Conservation (phyloP, 2,113 vertebrate genomes). For the Dicerorhinus sumatrensis region DNA sequence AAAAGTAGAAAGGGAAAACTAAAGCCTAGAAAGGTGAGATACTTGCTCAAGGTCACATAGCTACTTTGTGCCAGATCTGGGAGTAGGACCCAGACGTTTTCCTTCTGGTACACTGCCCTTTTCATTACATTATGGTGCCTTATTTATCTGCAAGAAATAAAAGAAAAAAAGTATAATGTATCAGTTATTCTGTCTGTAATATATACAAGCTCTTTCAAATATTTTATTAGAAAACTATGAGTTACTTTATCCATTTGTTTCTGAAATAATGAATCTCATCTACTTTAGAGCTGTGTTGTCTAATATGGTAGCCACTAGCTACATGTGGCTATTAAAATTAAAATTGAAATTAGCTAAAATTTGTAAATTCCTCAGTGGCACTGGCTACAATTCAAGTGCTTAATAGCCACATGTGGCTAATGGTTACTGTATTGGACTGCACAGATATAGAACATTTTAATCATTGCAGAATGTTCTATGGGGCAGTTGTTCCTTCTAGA, state of each 20-base stretch:
- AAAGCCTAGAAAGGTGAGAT: background rate
- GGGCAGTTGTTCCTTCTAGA: background rate
- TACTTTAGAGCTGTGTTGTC: background rate
- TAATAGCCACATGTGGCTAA: background rate
- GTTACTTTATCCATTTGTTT: background rate
- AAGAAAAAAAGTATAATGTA: background rate
- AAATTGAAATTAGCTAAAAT: conserved; percentile 13
- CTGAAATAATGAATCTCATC: background rate
- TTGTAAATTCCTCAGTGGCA: background rate
- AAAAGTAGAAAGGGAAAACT: background rate
- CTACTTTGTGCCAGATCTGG: background rate
- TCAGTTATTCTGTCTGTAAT: background rate
- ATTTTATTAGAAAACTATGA: background rate
- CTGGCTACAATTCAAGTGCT: background rate
- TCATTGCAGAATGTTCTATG: background rate
- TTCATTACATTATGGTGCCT: background rate
- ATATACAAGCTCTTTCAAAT: background rate
- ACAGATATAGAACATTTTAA: background rate
- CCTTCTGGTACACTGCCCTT: background rate
- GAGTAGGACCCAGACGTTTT: background rate
- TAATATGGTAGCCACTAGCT: background rate
- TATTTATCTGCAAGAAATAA: conserved; percentile 26
- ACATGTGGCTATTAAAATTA: background rate
- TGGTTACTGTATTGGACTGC: background rate
- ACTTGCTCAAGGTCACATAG: background rate